Evolutionary conservation across 2,797 vertebrate genomes (phyloP).

Genomic region (Glyptemys insculpta): DNA sequence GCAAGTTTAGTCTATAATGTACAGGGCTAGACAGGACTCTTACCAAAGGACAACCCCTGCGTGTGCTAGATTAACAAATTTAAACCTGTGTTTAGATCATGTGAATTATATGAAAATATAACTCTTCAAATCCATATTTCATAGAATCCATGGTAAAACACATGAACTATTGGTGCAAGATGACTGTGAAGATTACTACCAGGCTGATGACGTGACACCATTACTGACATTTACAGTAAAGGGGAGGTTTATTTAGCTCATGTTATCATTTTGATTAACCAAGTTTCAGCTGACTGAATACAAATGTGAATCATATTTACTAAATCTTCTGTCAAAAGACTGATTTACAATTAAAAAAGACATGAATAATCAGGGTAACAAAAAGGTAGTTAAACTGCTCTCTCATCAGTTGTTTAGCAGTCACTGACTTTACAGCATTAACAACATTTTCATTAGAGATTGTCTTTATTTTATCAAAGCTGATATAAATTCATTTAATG

Average conservation of each 20-base stretch:
- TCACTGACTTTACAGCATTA: neutral
- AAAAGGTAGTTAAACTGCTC: neutral
- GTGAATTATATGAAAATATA: neutral
- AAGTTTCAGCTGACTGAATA: slow-evolving; percentile 20
- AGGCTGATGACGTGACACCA: neutral
- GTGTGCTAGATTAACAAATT: too few relatives aligned
- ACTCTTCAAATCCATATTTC: neutral
- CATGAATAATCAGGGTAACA: slow-evolving; percentile 9
- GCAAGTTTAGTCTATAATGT: too few relatives aligned
- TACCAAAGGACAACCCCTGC: too few relatives aligned
- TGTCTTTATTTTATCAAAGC: neutral
- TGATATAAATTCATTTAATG: neutral
- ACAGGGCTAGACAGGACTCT: too few relatives aligned
- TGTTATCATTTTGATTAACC: slow-evolving; percentile 20
- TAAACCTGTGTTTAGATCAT: neutral
- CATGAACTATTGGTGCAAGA: neutral
- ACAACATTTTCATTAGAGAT: neutral
- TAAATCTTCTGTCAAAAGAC: slow-evolving; percentile 13
- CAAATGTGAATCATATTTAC: slow-evolving; percentile 25
- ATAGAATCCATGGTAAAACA: neutral
- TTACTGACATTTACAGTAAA: neutral
- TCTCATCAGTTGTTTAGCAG: neutral
- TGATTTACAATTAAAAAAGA: slow-evolving; percentile 1
- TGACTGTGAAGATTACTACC: neutral
- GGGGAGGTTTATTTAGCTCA: neutral